Conservation (phyloP, 2,113 vertebrate species). For the Poeciliopsis occidentalis region DNA sequence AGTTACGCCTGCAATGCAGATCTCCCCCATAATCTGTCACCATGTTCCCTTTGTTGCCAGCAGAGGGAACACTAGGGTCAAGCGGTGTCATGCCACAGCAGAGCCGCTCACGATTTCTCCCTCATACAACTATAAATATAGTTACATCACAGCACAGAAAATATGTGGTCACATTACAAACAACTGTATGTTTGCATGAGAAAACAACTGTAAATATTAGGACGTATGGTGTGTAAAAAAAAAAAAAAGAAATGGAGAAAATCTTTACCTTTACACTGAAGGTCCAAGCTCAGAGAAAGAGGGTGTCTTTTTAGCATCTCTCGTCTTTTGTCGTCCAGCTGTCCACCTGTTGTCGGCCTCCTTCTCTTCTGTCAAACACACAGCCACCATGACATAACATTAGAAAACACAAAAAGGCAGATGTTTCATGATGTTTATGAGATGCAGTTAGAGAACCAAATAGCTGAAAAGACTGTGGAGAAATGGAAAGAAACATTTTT, state of each 20-base stretch:
- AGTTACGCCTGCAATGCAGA: constrained; percentile 80
- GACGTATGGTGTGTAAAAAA: neutral
- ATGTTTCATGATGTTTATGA: neutral
- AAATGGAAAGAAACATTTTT: too few species aligned
- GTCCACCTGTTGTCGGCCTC: constrained; percentile 89
- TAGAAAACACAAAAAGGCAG: neutral
- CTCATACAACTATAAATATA: constrained; percentile 16
- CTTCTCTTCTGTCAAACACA: constrained; percentile 86
- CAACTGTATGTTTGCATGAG: neutral
- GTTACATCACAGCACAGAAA: constrained; percentile 14
- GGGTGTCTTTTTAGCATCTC: constrained; percentile 97
- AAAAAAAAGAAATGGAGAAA: neutral
- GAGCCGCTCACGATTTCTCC: constrained; percentile 6
- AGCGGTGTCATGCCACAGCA: constrained; percentile 40
- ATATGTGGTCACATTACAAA: constrained; percentile 13
- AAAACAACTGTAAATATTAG: constrained; percentile 4
- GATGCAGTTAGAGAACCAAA: neutral
- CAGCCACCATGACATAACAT: neutral
- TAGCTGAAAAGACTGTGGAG: neutral
- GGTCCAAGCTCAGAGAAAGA: constrained; percentile 86
- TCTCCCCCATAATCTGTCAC: constrained; percentile 50
- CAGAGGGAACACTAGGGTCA: constrained; percentile 61
- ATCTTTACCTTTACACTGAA: constrained; percentile 91
- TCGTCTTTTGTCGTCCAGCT: constrained; percentile 95
- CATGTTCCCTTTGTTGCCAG: constrained; percentile 48